phyloP scores from a whole-genome alignment of 2,797 vertebrate species.

The Phrynocephalus vlangalii region DNA sequence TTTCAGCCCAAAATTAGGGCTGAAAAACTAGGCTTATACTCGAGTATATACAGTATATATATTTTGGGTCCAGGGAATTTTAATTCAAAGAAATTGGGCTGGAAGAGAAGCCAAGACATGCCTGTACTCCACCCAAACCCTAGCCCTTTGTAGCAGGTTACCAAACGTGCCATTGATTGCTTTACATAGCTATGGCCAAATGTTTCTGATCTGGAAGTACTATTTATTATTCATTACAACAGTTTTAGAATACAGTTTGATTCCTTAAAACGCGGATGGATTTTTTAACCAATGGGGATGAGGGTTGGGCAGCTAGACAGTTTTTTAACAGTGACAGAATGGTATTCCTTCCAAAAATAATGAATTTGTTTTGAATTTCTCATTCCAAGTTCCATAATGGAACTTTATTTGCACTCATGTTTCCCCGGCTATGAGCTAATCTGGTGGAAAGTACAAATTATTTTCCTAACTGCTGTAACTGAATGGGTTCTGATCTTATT shows the following conservation, averaged over 20 bases:
- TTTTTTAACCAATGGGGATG: not conserved
- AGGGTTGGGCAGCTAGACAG: not conserved
- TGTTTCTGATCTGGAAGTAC: not conserved
- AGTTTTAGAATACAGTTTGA: conserved; percentile 27
- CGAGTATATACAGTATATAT: too few species aligned
- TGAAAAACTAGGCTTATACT: too few species aligned
- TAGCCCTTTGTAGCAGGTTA: not conserved
- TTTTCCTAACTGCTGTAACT: conserved; percentile 31
- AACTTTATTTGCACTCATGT: conserved; percentile 10
- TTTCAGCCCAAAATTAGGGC: too few species aligned
- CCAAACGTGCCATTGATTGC: not conserved
- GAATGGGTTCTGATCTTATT: not conserved
- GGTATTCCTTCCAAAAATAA: not conserved
- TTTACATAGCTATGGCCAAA: not conserved
- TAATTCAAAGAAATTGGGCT: not conserved
- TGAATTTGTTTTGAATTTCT: conserved; percentile 13
- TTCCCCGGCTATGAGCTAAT: conserved; percentile 14
- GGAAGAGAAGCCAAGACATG: not conserved
- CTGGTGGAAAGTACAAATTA: not conserved
- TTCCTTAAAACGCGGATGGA: not conserved
- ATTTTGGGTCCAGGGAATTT: not conserved
- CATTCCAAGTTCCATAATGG: conserved; percentile 7
- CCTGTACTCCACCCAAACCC: not conserved
- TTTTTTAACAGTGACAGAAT: not conserved
- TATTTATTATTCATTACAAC: not conserved